phyloP scores from a whole-genome alignment of 2,888 invertebrate species.

The Drosophila diplacantha region DNA sequence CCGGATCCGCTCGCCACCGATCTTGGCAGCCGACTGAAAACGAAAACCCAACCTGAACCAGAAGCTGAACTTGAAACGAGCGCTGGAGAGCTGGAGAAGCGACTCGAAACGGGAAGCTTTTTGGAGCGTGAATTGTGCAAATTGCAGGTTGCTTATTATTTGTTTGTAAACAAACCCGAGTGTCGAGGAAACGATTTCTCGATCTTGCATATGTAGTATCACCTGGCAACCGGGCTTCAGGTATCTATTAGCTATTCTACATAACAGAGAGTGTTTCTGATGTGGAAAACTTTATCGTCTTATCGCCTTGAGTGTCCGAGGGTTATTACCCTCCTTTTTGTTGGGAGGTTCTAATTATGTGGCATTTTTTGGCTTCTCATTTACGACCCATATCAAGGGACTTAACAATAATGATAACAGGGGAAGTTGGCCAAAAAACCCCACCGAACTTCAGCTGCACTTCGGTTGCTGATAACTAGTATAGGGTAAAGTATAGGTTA shows the following conservation, averaged over 20 bases:
- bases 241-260: conserved; percentile 6
- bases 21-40: conserved; percentile 23
- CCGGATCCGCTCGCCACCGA: conserved; percentile 17
- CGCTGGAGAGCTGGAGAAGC: conserved; percentile 7
- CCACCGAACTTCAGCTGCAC: conserved; percentile 21
- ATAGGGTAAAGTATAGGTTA: neutral
- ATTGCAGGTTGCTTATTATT: conserved; percentile 17
- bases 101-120: conserved; percentile 16
- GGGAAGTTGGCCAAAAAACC: conserved; percentile 19
- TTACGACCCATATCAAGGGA: conserved; percentile 51
- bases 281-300: conserved; percentile 25
- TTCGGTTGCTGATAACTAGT: conserved; percentile 30
- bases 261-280: conserved; percentile 5
- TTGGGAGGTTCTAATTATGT: conserved; percentile 4
- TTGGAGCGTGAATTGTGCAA: conserved; percentile 7
- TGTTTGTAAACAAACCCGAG: conserved; percentile 56
- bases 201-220: conserved; percentile 17
- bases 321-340: conserved; percentile 27
- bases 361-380: conserved; percentile 24
- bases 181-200: conserved; percentile 48
- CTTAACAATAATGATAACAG: conserved; percentile 46
- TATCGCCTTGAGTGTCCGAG: conserved; percentile 8
- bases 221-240: conserved; percentile 28
- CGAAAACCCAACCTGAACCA: conserved; percentile 12
- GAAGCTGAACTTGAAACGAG: conserved; percentile 27